A percentile compares a stretch with the other conserved stretches of the same genome.
phyloP scores from a whole-genome alignment of 1,140 invertebrate genomes.

The Drosophila kohkoa region DNA sequence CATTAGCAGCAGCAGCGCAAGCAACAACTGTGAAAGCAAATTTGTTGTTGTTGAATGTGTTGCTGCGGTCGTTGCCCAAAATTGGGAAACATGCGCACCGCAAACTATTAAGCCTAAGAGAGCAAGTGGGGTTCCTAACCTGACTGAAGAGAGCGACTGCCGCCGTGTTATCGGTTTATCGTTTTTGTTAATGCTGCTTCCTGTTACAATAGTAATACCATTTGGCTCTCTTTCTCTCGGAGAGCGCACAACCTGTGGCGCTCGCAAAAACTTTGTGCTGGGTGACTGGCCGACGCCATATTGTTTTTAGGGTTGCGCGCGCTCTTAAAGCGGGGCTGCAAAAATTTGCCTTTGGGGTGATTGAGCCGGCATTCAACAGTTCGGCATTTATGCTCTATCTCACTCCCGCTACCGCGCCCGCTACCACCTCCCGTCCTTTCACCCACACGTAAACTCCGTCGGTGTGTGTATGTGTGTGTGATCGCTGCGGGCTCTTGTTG shows the following conservation, averaged over 20 bases:
- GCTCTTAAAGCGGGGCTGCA: conserved; percentile 41
- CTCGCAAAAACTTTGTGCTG: conserved; percentile 15
- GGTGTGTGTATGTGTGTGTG: conserved; percentile 4
- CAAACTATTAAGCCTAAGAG: conserved; percentile 6
- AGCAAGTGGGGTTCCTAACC: background rate
- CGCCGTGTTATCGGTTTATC: conserved; percentile 41
- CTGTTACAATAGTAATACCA: conserved; percentile 35
- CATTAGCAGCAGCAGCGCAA: background rate
- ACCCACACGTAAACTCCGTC: conserved; percentile 5
- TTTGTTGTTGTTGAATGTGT: conserved; percentile 59
- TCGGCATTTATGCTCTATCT: conserved; percentile 59
- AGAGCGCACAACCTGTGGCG: conserved; percentile 53
- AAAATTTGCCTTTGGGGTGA: conserved; percentile 34
- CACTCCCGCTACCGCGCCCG: conserved; percentile 14
- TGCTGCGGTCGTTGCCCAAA: conserved; percentile 72
- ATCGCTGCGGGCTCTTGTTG: conserved; percentile 24
- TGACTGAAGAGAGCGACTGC: background rate
- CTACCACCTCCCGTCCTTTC: background rate
- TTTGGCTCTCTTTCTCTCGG: background rate
- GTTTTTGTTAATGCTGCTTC: conserved; percentile 47
- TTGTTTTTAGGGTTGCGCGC: conserved; percentile 73
- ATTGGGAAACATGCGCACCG: conserved; percentile 67
- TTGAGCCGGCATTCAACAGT: conserved; percentile 80
- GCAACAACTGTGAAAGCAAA: conserved; percentile 15
- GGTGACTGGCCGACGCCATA: conserved; percentile 70